Base-by-base conservation (phyloP, 2,888 invertebrate species). In the Corbicula japonica region DNA sequence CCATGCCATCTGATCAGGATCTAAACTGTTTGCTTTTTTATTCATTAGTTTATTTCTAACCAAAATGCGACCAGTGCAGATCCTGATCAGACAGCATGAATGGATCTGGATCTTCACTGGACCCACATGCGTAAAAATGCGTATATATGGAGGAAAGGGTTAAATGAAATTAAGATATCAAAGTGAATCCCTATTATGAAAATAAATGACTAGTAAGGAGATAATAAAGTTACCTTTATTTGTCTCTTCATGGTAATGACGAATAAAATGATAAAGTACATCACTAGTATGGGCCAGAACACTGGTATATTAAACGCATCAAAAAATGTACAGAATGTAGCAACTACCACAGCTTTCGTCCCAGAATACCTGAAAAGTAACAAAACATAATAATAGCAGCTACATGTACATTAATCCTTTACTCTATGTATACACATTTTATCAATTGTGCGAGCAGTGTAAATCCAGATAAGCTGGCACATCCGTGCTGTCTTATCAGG, bases 161-260 rank as follows among this genome's bases (percentile, higher is more conserved):
- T 18, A 28, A 34, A 34, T 3, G n/a, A 6, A 58, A n/a, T n/a
- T 34, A 2, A 15, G 21, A 8, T 2, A 4, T 5, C 2, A 54
- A 8, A 5, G 6, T 54, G 15, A 54, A 5, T 18, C 18, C n/a
- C 10, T 46, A 6, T 46, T 18, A 46, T 4, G n/a, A 58, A 34
- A 58, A 12, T 18, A 34, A 12, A 2, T 10, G 2, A 28, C 26
- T 12, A 50, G 21, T 6, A 23, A 8, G 10, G 4, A 3, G 28
- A 26, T 23, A 10, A 8, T 18, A 21, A 65, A 50, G n/a, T 95
- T 94, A 98, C 98, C 96, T 97, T 99, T 92, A 99, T 99, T 95
- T 99, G 99, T 92, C 99, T 96, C 95, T 99, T 99, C 99, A 99
- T 99, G 75, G 99, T 99, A 93, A 99, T 97, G 94, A 98, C 97